These are phyloP conservation scores for Drosophila macrospina DNA, from an alignment of 2,888 invertebrate genomes.

Conservation along the genomic window DNA sequence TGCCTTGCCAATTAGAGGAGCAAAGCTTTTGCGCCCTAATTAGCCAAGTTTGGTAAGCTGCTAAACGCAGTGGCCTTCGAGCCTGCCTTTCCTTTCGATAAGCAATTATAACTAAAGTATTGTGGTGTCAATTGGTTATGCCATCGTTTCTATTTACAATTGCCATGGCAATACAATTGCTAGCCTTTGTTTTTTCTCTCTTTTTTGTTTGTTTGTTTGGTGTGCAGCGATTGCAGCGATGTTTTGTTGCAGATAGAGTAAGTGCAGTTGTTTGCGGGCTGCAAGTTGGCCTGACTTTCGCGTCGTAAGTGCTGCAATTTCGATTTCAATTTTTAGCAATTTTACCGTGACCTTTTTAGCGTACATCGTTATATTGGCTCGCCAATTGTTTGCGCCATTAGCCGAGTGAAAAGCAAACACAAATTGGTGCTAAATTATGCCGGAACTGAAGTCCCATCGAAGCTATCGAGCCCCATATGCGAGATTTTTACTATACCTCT, in stretches of 20 bases:
- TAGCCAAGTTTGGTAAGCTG: constrained; percentile 36
- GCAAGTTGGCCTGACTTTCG: constrained; percentile 64
- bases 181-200: not conserved
- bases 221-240: constrained; percentile 27
- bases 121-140: constrained; percentile 49
- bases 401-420: constrained; percentile 76
- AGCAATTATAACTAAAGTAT: constrained; percentile 53
- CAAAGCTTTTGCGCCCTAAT: constrained; percentile 50
- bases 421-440: constrained; percentile 81
- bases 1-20: constrained; percentile 61
- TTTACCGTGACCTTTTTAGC: constrained; percentile 75
- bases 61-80: constrained; percentile 55
- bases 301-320: constrained; percentile 73
- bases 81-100: constrained; percentile 25
- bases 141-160: constrained; percentile 57
- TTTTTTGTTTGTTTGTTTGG: not conserved
- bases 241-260: constrained; percentile 48
- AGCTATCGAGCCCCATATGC: constrained; percentile 53
- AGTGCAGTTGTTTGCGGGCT: constrained; percentile 23
- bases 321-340: constrained; percentile 76
- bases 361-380: constrained; percentile 38
- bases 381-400: constrained; percentile 68
- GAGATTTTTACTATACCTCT: constrained; percentile 39
- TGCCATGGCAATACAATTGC: constrained; percentile 53
- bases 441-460: constrained; percentile 66